Base-by-base conservation (phyloP, 2,888 invertebrate genomes). In the Drosophila acutilabella region DNA sequence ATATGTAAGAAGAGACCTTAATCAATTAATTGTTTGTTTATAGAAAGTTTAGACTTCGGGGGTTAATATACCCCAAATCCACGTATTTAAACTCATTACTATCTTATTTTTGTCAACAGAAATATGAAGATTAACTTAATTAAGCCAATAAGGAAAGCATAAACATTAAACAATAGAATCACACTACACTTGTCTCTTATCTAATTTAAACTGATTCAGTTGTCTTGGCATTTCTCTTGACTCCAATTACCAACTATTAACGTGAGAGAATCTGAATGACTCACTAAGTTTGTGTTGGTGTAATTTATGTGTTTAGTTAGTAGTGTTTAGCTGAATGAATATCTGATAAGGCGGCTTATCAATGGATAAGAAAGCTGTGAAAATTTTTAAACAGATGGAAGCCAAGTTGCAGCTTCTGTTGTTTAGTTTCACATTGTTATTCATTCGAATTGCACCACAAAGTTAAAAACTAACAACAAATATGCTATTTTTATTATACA, bases 291-390 rank as follows among this genome's bases (percentile, higher is more conserved):
- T 23, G 44, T 38, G 56, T 16, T 14, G 26, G 14, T 38, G 36
- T 47, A 38, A 16, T 38, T 47, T 23, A 23, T 23, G 20, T 47
- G 36, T 7, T 45, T 23, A 30, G 26, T 54, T 41, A 47, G 45
- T 8, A 26, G 45, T 23, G 13, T 30, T 30, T 11, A 38, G 60
- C 26, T 60, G 45, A 57, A 57, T 57, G 57, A 57, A 60, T 53
- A 44, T n/a, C 13, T 53, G 73, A 76, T 74, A 76, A 76, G 77
- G n/a, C 23, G 47, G 40, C 57, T n/a, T 20, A 74, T 74, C 74
- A 75, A 33, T 58, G 41, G 48, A 62, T 66, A 66, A 71, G 50
- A 57, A 61, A 58, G 57, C 16, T 30, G 18, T 16, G 36, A 36
- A 41, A 48, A 26, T 18, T 36, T 36, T 36, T 40, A 60, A 40